These are phyloP conservation scores for Melanaphis sacchari DNA, from an alignment of 1,140 invertebrate genomes.

Conservation along the genomic window DNA sequence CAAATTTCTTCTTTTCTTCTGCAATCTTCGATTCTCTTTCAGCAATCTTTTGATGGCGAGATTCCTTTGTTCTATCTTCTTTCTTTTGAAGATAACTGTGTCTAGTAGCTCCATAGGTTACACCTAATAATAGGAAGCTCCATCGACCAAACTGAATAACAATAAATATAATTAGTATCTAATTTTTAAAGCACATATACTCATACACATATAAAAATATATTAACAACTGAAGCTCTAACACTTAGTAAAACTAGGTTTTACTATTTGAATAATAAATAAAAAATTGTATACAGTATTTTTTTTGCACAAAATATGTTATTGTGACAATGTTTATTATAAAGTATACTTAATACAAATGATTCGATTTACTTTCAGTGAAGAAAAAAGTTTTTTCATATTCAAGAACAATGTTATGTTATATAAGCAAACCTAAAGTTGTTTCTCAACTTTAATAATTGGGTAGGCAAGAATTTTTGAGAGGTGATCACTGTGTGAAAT, in stretches of 20 bases:
- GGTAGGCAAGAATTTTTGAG: neutral
- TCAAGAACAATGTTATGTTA: neutral
- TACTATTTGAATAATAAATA: neutral
- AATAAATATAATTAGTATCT: neutral
- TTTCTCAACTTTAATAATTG: neutral
- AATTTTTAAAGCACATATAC: neutral
- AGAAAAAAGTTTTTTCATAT: neutral
- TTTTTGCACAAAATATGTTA: neutral
- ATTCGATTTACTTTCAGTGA: neutral
- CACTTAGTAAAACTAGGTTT: neutral
- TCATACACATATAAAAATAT: neutral
- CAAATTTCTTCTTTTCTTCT: constrained; percentile 31
- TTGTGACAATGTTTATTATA: neutral
- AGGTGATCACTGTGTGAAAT: neutral
- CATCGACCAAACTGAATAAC: constrained; percentile 59
- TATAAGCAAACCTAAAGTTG: neutral
- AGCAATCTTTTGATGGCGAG: neutral
- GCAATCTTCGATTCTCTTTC: neutral
- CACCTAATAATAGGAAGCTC: constrained; percentile 57
- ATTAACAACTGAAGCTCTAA: neutral
- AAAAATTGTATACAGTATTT: neutral
- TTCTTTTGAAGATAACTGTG: constrained; percentile 58
- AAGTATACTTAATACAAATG: neutral
- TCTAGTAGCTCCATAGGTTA: constrained; percentile 59
- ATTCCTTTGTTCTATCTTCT: constrained; percentile 52